Evolutionary conservation across 2,797 vertebrate species (phyloP).

Genomic region (Brachyrhaphis roseni): DNA sequence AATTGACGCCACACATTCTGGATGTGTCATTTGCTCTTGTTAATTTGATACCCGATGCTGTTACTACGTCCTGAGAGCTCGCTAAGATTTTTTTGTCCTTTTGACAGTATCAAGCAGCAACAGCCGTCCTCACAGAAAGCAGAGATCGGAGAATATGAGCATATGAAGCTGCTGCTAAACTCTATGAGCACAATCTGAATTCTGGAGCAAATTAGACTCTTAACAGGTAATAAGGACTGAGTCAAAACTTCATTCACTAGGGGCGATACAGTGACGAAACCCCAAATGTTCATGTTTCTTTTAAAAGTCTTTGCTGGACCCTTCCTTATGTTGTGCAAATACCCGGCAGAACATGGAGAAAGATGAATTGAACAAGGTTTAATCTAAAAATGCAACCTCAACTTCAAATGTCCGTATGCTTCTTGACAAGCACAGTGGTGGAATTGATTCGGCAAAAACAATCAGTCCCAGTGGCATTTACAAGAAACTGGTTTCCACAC

Average conservation of each 20-base stretch:
- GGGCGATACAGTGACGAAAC: background rate
- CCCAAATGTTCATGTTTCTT: background rate
- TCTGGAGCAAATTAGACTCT: constrained; percentile 15
- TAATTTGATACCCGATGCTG: constrained; percentile 48
- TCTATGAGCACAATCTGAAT: background rate
- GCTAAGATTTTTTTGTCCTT: constrained; percentile 42
- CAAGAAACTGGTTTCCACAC: constrained; percentile 42
- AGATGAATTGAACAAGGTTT: too few species aligned
- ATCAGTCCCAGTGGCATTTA: constrained; percentile 45
- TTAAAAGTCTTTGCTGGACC: constrained; percentile 12
- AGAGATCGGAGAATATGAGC: background rate
- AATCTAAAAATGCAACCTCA: background rate
- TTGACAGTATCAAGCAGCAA: constrained; percentile 5
- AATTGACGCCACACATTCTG: constrained; percentile 30
- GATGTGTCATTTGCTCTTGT: constrained; percentile 42
- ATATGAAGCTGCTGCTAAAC: background rate
- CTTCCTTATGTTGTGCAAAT: constrained; percentile 3
- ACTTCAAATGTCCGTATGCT: constrained; percentile 6
- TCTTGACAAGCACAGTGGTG: constrained; percentile 18
- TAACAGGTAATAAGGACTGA: constrained; percentile 28
- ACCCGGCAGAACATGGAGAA: too few species aligned
- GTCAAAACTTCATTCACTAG: background rate
- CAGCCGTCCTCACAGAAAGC: background rate
- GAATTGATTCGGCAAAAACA: constrained; percentile 40
- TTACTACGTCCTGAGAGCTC: constrained; percentile 37